Percentiles rank a stretch among this genome's conserved stretches.
phyloP scores from a whole-genome alignment of 2,113 vertebrate genomes.

The Himantopus leucocephalus region DNA sequence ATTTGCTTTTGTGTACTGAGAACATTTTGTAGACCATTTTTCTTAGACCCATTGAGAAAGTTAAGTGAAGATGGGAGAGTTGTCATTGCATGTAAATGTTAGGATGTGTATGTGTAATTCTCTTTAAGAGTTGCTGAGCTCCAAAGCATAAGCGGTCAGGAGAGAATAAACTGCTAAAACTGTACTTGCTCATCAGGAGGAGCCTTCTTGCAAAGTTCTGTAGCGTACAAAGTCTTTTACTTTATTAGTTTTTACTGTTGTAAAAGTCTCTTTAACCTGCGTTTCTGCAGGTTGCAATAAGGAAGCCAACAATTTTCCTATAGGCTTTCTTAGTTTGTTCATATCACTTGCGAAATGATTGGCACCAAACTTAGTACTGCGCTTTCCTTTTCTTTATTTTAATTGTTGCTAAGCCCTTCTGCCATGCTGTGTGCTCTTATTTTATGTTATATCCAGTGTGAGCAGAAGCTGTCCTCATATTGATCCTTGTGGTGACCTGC shows the following conservation, averaged over 20 bases:
- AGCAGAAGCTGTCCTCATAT: neutral
- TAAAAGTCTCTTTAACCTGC: neutral
- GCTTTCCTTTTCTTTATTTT: neutral
- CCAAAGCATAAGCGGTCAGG: neutral
- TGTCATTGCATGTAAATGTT: neutral
- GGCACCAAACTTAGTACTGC: neutral
- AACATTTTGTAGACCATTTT: neutral
- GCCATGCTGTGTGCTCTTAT: neutral
- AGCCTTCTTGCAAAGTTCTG: neutral
- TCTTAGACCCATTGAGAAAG: neutral
- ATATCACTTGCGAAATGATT: neutral
- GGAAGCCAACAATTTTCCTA: neutral
- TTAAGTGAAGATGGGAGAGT: neutral
- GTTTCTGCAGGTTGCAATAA: neutral
- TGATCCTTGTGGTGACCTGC: neutral
- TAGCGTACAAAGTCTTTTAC: neutral
- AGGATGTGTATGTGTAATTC: neutral
- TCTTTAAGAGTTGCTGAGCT: neutral
- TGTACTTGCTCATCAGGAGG: neutral
- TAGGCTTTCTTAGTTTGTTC: neutral
- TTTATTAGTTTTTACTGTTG: neutral
- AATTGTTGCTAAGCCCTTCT: neutral
- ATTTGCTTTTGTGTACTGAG: neutral
- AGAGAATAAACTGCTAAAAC: neutral
- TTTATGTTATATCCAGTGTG: neutral